Evolutionary conservation across 2,113 vertebrate genomes (phyloP).

Genomic region (Poeciliopsis prolifica): DNA sequence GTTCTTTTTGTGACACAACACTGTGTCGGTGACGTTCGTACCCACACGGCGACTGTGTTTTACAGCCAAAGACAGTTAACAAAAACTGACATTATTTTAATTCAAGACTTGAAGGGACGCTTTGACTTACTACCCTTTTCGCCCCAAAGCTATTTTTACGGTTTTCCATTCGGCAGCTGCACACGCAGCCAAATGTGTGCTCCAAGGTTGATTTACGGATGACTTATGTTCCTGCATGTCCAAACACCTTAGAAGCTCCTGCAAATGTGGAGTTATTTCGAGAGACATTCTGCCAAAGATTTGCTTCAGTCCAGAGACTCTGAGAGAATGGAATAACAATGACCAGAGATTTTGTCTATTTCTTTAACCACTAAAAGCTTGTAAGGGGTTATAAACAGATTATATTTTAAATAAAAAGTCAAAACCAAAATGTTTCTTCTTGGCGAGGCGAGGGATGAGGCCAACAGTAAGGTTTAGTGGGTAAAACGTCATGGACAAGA

Average conservation of each 20-base stretch:
- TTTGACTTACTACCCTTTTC: background rate
- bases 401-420: background rate
- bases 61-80: conserved; percentile 9
- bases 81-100: conserved; percentile 12
- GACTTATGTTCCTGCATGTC: conserved; percentile 22
- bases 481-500: background rate
- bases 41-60: background rate
- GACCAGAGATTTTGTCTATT: background rate
- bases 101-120: background rate
- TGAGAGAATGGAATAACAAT: conserved; percentile 3
- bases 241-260: conserved; percentile 16
- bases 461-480: background rate
- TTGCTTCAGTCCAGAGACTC: background rate
- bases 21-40: background rate
- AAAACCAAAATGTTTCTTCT: conserved; percentile 11
- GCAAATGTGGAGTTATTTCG: conserved; percentile 9
- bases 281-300: background rate
- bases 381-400: background rate
- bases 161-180: conserved; percentile 32
- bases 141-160: conserved; percentile 8
- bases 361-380: background rate
- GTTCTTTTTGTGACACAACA: background rate
- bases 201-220: conserved; percentile 18
- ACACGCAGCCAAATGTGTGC: conserved; percentile 29
- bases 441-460: conserved; percentile 9